Conservation (phyloP, 2,797 vertebrate species). For the Brachymystax lenok region DNA sequence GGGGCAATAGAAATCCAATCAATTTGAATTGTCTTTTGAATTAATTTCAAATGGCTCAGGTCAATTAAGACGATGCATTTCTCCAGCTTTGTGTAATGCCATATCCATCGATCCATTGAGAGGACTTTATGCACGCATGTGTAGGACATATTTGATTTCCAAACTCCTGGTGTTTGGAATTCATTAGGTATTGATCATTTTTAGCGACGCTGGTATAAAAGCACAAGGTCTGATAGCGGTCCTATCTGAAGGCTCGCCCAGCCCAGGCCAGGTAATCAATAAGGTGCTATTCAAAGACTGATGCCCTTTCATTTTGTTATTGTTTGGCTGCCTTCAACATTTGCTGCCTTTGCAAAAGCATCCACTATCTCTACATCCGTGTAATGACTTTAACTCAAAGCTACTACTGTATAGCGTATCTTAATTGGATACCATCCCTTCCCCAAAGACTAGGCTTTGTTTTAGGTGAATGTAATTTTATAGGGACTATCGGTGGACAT, state of each 20-base stretch:
- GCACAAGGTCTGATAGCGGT: conserved; percentile 52
- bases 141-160: conserved; percentile 69
- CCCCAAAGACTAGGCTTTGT: not conserved
- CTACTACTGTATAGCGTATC: conserved; percentile 5
- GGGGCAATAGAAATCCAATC: conserved; percentile 58
- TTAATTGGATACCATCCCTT: conserved; percentile 1
- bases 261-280: conserved; percentile 60
- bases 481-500: conserved; percentile 1
- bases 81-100: conserved; percentile 65
- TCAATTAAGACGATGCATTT: conserved; percentile 76
- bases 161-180: conserved; percentile 67
- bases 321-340: conserved; percentile 43
- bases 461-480: not conserved
- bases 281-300: conserved; percentile 57
- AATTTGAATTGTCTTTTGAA: conserved; percentile 70
- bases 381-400: conserved; percentile 26
- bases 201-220: conserved; percentile 51
- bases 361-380: conserved; percentile 11
- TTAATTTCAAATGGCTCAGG: conserved; percentile 67
- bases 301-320: conserved; percentile 60
- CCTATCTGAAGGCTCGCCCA: conserved; percentile 43
- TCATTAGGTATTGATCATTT: conserved; percentile 76
- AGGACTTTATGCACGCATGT: conserved; percentile 67
- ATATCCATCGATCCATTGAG: conserved; percentile 71
- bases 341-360: conserved; percentile 23